Percentiles rank a stretch among this genome's conserved stretches.
These are phyloP conservation scores for Drosophila rufa DNA, from an alignment of 1,140 invertebrate genomes.

Conservation along the genomic window DNA sequence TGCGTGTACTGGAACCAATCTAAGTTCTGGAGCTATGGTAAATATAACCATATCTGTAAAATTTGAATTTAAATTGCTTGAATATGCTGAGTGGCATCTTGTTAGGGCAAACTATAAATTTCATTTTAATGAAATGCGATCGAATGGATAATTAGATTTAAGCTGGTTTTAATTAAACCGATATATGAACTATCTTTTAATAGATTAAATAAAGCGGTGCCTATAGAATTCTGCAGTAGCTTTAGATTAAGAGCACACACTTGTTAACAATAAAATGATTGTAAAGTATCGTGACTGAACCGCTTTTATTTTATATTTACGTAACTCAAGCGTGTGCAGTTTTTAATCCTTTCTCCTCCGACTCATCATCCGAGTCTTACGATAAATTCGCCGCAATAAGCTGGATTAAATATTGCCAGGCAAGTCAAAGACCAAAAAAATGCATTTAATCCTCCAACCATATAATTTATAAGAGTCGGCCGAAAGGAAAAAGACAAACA, in stretches of 20 bases:
- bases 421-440: constrained; percentile 73
- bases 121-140: constrained; percentile 8
- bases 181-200: background rate
- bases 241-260: background rate
- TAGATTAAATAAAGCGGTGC: constrained; percentile 2
- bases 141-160: background rate
- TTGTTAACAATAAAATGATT: background rate
- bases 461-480: constrained; percentile 64
- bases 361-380: constrained; percentile 35
- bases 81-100: background rate
- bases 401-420: constrained; percentile 64
- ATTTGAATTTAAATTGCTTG: background rate
- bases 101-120: background rate
- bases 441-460: constrained; percentile 60
- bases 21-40: background rate
- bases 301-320: constrained; percentile 19
- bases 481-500: constrained; percentile 55
- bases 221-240: constrained; percentile 10
- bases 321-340: constrained; percentile 8
- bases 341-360: constrained; percentile 43
- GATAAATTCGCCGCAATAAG: constrained; percentile 44
- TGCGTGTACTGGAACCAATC: background rate
- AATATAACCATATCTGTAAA: background rate
- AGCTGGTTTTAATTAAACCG: constrained; percentile 12
- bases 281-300: constrained; percentile 11